These are phyloP conservation scores for Euzetes globulus DNA, from an alignment of 2,888 invertebrate species.

Conservation along the genomic window DNA sequence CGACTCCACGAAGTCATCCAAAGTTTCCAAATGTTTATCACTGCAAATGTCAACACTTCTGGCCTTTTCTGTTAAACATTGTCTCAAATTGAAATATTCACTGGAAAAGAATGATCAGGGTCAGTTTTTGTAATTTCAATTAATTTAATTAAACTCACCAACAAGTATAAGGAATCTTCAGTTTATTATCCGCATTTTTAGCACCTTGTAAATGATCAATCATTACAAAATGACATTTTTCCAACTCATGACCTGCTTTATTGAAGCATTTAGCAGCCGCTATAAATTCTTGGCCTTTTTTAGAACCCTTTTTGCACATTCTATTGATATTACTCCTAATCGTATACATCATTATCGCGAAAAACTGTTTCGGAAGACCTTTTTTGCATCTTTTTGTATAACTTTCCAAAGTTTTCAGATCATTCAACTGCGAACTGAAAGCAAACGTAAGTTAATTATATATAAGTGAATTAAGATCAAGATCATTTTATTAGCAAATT, in stretches of 20 bases:
- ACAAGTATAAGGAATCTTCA: conserved; percentile 32
- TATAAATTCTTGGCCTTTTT: conserved; percentile 27
- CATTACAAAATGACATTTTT: conserved; percentile 21
- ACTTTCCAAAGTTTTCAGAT: conserved; percentile 25
- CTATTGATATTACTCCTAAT: conserved; percentile 24
- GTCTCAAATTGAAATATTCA: conserved; percentile 24
- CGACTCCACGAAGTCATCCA: conserved; percentile 33
- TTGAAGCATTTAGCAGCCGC: conserved; percentile 24
- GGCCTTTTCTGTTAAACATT: conserved; percentile 29
- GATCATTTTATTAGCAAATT: background rate
- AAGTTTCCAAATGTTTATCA: conserved; percentile 30
- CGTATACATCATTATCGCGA: conserved; percentile 29
- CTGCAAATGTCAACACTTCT: conserved; percentile 14
- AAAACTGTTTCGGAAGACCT: conserved; percentile 32
- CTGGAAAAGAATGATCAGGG: background rate
- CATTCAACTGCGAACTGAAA: conserved; percentile 17
- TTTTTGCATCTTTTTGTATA: conserved; percentile 31
- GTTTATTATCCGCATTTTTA: conserved; percentile 18
- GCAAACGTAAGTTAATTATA: background rate
- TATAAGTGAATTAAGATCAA: background rate
- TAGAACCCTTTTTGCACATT: conserved; percentile 30
- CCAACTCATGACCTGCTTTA: conserved; percentile 15
- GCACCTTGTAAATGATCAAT: conserved; percentile 21
- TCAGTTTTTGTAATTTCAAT: no score
- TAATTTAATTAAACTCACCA: conserved; percentile 14